Percentiles rank a stretch among this genome's conserved stretches.
Conservation (phyloP, 2,113 vertebrate genomes). For the Mastomys natalensis region DNA sequence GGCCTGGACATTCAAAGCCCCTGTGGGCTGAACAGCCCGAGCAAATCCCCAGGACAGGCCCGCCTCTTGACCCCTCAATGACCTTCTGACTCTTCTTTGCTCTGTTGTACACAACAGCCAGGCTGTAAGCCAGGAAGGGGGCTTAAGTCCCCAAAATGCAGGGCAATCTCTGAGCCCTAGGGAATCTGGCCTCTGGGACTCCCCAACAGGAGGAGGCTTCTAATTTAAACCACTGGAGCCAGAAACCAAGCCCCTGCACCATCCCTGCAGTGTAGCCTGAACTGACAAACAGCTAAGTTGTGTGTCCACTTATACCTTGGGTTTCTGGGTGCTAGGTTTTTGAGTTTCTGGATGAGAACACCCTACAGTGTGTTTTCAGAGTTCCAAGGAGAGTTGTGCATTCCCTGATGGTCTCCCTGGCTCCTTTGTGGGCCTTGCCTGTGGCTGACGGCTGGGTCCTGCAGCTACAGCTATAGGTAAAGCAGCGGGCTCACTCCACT, state of each 20-base stretch:
- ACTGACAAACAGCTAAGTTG: rapidly evolving
- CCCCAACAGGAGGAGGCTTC: neutral
- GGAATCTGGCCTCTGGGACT: no score
- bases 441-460: neutral
- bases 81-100: neutral
- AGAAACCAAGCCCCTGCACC: neutral
- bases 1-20: neutral
- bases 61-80: neutral
- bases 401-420: no score
- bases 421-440: rapidly evolving
- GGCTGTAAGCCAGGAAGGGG: neutral
- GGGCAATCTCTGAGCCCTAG: no score
- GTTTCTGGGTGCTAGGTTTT: neutral
- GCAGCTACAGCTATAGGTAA: rapidly evolving
- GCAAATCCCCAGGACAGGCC: no score
- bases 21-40: neutral
- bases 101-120: neutral
- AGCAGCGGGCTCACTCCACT: rapidly evolving
- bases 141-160: neutral
- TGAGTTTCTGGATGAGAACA: neutral
- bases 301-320: neutral
- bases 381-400: neutral
- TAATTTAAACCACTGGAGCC: neutral
- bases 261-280: neutral
- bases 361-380: rapidly evolving